Conservation (phyloP, 1,140 invertebrate genomes). For the Stenopsyche tienmushanensis region DNA sequence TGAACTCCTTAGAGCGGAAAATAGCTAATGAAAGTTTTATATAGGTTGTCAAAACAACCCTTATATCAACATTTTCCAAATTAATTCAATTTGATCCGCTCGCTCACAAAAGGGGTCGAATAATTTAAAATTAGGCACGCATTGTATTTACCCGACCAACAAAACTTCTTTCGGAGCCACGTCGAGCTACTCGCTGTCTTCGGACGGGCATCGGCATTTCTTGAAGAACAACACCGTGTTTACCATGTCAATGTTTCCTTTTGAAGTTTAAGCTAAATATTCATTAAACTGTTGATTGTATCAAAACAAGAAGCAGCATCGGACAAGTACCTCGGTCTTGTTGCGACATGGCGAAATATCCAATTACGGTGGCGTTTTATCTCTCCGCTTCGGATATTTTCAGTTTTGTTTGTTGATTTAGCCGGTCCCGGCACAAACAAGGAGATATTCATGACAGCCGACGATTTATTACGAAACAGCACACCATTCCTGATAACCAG, state of each 20-base stretch:
- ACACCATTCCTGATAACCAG: background rate
- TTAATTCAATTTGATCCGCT: too few relatives aligned
- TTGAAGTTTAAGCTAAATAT: slow-evolving; percentile 5
- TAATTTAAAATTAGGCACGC: background rate
- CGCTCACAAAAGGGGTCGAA: too few relatives aligned
- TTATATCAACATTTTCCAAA: background rate
- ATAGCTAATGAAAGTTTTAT: background rate
- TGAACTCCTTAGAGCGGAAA: too few relatives aligned
- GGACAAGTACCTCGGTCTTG: background rate
- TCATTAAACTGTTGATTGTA: slow-evolving; percentile 14
- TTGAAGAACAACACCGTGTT: background rate
- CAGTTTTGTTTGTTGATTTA: slow-evolving; percentile 1
- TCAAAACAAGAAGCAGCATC: background rate
- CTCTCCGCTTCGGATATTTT: slow-evolving; percentile 1
- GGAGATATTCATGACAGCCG: background rate
- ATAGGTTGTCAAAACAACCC: background rate
- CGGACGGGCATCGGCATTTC: background rate
- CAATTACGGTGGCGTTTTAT: slow-evolving; percentile 7
- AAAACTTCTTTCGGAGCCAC: background rate
- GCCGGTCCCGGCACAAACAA: background rate
- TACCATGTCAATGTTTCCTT: slow-evolving; percentile 9
- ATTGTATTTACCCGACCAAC: background rate
- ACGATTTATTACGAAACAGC: background rate
- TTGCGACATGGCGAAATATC: slow-evolving; percentile 8
- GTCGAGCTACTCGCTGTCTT: background rate